Evolutionary conservation across 2,888 invertebrate species (phyloP), one percentile per base, ranked within the genome.

Genomic region (Thera obeliscata): DNA sequence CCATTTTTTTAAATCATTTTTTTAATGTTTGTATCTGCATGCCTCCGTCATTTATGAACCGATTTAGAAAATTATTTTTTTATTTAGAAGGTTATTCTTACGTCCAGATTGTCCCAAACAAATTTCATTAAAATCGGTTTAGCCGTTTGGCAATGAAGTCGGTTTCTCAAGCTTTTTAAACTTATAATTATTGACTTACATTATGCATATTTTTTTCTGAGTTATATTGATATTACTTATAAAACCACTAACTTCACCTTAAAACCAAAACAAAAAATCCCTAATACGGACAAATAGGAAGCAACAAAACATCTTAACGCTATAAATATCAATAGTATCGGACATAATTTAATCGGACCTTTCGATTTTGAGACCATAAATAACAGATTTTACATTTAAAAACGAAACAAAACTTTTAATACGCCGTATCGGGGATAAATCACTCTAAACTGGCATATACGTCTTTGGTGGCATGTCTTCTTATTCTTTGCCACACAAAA

Each of bases 271-370:
- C 64, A 70, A 74, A 70, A 69, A 76, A 78, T 74, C 74, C 66
- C 77, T 78, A 81, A 79, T 78, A 80, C 79, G 81, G 80, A 87
- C 84, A 86, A 87, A 88, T 86, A 84, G 87, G 87, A 84, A 85
- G 82, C 84, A 58, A 78, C 81, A 80, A 81, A 84, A 84, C 84
- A 85, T 78, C 81, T 82, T 81, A 78, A 77, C 72, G 74, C 83
- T 76, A 91, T 93, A 92, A 93, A 93, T 93, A 87, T 87, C 78
- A 77, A 81, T 86, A 85, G 84, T 88, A 89, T 89, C 87, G 83
- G 87, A 83, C 91, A 92, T 92, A 88, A 89, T 91, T 92, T 91
- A 91, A 92, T 91, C 91, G 90, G 84, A 87, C 89, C 91, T 90
- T 85, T 91, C 91, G 92, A 93, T 93, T 91, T 90, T 87, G 87